phyloP scores from a whole-genome alignment of 2,797 vertebrate genomes.

The Micropoecilia bifurca region DNA sequence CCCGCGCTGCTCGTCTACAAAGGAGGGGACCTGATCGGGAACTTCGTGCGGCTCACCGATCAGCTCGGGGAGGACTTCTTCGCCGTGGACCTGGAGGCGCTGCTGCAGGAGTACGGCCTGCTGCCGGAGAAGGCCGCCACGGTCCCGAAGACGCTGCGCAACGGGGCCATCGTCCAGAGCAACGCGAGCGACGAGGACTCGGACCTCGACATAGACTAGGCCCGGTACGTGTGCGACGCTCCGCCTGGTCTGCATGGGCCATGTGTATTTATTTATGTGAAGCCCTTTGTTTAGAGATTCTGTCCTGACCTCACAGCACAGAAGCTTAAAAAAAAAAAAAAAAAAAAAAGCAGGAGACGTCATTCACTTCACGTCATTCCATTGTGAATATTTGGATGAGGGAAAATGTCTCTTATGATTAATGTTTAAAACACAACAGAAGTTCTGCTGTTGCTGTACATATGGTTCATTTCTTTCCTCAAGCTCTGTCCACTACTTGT shows the following conservation, averaged over 20 bases:
- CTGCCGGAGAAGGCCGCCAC: constrained; percentile 90
- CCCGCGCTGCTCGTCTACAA: constrained; percentile 95
- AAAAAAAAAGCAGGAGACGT: constrained; percentile 23
- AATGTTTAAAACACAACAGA: constrained; percentile 9
- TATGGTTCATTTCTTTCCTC: constrained; percentile 27
- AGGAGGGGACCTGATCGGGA: constrained; percentile 94
- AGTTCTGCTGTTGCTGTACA: constrained; percentile 36
- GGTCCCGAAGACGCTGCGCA: constrained; percentile 83
- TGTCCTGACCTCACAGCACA: constrained; percentile 10
- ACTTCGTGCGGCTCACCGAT: constrained; percentile 96
- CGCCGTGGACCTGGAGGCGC: constrained; percentile 93
- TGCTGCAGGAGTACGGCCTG: constrained; percentile 94
- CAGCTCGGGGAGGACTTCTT: constrained; percentile 98
- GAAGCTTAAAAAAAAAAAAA: not conserved
- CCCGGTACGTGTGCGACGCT: not conserved
- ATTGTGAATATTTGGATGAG: constrained; percentile 27
- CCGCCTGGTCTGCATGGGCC: constrained; percentile 53
- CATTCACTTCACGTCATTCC: constrained; percentile 50
- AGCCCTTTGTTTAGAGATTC: constrained; percentile 37
- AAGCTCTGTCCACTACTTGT: constrained; percentile 59
- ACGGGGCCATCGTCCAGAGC: constrained; percentile 83
- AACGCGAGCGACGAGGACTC: constrained; percentile 85
- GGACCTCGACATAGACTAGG: constrained; percentile 97
- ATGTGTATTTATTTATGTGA: constrained; percentile 33
- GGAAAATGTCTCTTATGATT: constrained; percentile 13